Conservation (phyloP, 2,113 vertebrate genomes). For the Thinocorus orbignyianus region DNA sequence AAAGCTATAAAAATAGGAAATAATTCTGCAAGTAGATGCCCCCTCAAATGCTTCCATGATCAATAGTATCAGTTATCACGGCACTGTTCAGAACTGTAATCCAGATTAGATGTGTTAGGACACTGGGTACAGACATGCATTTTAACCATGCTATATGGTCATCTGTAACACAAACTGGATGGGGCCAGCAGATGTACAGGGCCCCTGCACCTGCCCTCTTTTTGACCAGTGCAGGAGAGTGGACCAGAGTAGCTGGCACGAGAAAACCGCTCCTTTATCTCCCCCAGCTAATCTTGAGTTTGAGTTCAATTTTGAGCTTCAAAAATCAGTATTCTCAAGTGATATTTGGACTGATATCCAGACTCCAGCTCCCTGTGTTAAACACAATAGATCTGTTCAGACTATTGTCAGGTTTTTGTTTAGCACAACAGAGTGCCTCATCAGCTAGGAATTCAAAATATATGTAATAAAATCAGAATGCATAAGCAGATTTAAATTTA, state of each 20-base stretch:
- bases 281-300: neutral
- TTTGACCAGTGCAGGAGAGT: fast-evolving
- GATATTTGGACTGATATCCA: neutral
- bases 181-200: neutral
- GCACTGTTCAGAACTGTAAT: neutral
- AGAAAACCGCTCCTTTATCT: neutral
- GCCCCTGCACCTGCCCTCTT: neutral
- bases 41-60: neutral
- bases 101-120: neutral
- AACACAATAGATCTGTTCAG: neutral
- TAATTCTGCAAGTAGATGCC: neutral
- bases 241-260: neutral
- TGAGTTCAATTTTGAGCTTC: neutral
- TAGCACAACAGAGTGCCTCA: neutral
- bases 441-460: neutral
- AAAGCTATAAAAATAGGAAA: neutral
- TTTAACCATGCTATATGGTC: neutral
- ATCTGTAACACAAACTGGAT: neutral
- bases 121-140: neutral
- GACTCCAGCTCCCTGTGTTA: neutral
- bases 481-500: neutral
- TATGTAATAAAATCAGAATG: neutral
- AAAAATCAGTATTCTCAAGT: neutral
- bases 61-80: neutral
- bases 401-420: neutral